A percentile compares a stretch with the other conserved stretches of the same genome.
phyloP scores from a whole-genome alignment of 2,113 vertebrate genomes.

The Canis aureus region DNA sequence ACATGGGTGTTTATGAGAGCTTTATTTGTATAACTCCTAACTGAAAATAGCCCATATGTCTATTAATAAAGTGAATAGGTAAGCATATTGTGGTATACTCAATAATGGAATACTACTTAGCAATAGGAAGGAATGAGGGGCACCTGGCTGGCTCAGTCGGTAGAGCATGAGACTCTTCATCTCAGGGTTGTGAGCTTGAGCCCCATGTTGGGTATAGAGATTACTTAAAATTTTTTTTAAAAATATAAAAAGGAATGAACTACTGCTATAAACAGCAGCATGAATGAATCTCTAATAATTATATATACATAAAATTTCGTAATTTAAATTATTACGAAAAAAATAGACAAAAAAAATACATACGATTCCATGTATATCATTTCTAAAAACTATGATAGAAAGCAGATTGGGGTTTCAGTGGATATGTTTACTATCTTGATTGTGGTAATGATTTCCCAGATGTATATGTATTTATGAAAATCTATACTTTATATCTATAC shows the following conservation, averaged over 20 bases:
- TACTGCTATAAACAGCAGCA: neutral
- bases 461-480: neutral
- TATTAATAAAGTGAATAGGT: neutral
- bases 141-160: neutral
- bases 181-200: neutral
- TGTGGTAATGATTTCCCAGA: neutral
- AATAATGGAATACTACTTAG: neutral
- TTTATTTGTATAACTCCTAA: neutral
- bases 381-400: constrained; percentile 28
- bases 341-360: constrained; percentile 11
- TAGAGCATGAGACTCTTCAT: neutral
- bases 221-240: neutral
- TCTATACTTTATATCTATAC: neutral
- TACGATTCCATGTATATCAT: neutral
- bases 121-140: neutral
- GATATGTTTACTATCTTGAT: neutral
- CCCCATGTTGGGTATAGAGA: neutral
- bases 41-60: neutral
- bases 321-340: neutral
- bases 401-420: neutral
- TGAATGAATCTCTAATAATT: neutral
- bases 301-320: neutral
- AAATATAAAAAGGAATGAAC: neutral
- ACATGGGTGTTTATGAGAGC: neutral
- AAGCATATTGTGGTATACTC: neutral